These are phyloP conservation scores for Oophaga sylvatica DNA, from an alignment of 2,797 vertebrate species.

Conservation along the genomic window DNA sequence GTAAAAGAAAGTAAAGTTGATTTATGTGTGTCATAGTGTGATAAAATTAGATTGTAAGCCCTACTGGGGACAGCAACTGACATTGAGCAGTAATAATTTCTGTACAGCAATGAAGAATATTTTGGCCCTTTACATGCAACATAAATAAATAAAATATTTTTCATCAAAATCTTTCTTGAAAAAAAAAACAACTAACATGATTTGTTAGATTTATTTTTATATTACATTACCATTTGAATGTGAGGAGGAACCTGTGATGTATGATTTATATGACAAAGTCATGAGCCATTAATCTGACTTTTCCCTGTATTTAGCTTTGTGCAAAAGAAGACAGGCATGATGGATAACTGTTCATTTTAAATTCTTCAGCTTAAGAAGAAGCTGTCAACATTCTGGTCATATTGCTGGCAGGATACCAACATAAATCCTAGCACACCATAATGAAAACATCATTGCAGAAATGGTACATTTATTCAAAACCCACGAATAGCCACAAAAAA, in stretches of 20 bases:
- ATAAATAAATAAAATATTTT: background rate
- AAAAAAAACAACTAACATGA: background rate
- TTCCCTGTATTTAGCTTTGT: conserved; percentile 40
- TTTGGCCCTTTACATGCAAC: background rate
- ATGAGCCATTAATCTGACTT: conserved; percentile 47
- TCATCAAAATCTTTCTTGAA: background rate
- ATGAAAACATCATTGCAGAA: conserved; percentile 37
- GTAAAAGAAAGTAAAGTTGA: too few relatives aligned
- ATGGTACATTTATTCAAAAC: conserved; percentile 34
- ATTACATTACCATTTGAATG: conserved; percentile 4
- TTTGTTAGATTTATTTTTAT: background rate
- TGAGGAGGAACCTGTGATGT: conserved; percentile 1
- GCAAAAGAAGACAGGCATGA: conserved; percentile 32
- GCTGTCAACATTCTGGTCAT: conserved; percentile 45
- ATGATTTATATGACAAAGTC: conserved; percentile 47
- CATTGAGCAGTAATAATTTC: too few relatives aligned
- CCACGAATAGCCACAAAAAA: conserved; percentile 20
- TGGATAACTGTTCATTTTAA: conserved; percentile 44
- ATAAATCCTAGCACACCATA: conserved; percentile 22
- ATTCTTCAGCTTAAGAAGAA: conserved; percentile 50
- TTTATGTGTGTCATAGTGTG: too few relatives aligned
- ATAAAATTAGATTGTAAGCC: too few relatives aligned
- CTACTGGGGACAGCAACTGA: too few relatives aligned
- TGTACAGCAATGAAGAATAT: background rate
- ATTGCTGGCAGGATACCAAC: conserved; percentile 9